Base-by-base conservation (phyloP, 1,140 invertebrate genomes). In the Carposina sasakii region DNA sequence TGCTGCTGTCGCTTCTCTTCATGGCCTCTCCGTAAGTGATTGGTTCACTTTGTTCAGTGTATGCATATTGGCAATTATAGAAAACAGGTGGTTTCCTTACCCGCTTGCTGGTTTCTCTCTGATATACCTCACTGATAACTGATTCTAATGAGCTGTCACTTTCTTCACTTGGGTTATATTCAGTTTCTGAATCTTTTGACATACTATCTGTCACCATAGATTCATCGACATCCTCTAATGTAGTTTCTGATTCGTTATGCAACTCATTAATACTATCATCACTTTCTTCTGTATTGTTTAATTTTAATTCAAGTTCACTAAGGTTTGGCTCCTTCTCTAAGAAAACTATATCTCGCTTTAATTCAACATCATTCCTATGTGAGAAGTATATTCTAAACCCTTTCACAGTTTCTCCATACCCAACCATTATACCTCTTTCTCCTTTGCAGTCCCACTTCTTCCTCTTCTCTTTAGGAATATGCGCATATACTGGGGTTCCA, bases 1-100 rank as follows among this genome's bases (percentile, higher is more conserved):
- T 36, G 30, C 4, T 13, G 55, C 40, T 58, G 53, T 73, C 52
- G n/a, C 50, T 19, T 21, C 57, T 52, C 31, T 26, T 48, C 26
- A 63, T 45, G 46, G 71, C 70, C 53, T 69, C 64, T 2, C 61
- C 31, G 55, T 48, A 66, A 2, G 46, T 52, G 34, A 41, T 59
- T 1, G 68, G 52, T 43, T 21, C 10, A 1, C 19, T n/a, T 20
- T 39, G 17, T n/a, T 2, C 20, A 2, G 36, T 39, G 19, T 22
- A 13, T 21, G 36, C 36, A 57, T 39, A 22, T 22, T 20, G 19
- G 6, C 17, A 12, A 54, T 52, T 43, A 45, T 65, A 20, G n/a
- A 12, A 45, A 19, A 34, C 19, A 22, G 5, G 15, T 39, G 28
- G 16, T 40, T 45, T 54, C 49, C 47, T 49, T 45, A 57, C 66